Base-by-base conservation (phyloP, 2,797 vertebrate species). In the Antennarius maculatus region DNA sequence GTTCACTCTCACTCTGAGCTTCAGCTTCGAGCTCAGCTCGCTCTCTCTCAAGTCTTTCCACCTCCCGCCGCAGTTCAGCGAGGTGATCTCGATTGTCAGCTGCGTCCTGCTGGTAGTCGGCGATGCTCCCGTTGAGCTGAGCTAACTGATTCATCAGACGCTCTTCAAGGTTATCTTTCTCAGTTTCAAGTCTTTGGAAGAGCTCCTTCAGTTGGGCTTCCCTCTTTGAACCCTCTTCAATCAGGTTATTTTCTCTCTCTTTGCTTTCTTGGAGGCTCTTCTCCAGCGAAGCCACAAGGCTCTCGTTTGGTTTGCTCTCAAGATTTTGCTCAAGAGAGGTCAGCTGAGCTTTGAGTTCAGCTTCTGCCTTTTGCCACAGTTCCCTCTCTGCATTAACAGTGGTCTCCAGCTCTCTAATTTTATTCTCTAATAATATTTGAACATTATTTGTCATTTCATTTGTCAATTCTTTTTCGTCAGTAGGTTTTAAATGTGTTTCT, bases 101-200 rank as follows among this genome's bases (percentile, higher is more conserved):
- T 0, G 92, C 92, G 74, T 98, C 95, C 79, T 99, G 97, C 85
- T 98, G 97, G 77, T 98, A 99, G 86, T 96, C 95, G 1, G 97
- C 98, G 11, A 99, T 98, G 80, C 95, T 98, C 37, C 98, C 97
- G n/a, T 99, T 99, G 56, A 99, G 94, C 87, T 98, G 96, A 47
- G 98, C 97, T 85, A 99, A 71, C 71, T 99, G 97, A 89, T 99
- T 97, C 98, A 99, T 99, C 42, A 99, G 92, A 65, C 94, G 92
- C 80, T 99, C 98, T 88, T 99, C 98, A 60, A 99, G 90, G 74
- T 99, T 96, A 65, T 99, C 98, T 62, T 97, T 99, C 81, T 99
- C 97, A 0, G 87, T 76, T 70, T 95, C 97, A 4, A 96, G 88
- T 0, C 92, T 88, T 51, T 73, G 88, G 43, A 92, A 89, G 60